phyloP scores from a whole-genome alignment of 2,888 invertebrate genomes.

The Perizoma affinitatum region DNA sequence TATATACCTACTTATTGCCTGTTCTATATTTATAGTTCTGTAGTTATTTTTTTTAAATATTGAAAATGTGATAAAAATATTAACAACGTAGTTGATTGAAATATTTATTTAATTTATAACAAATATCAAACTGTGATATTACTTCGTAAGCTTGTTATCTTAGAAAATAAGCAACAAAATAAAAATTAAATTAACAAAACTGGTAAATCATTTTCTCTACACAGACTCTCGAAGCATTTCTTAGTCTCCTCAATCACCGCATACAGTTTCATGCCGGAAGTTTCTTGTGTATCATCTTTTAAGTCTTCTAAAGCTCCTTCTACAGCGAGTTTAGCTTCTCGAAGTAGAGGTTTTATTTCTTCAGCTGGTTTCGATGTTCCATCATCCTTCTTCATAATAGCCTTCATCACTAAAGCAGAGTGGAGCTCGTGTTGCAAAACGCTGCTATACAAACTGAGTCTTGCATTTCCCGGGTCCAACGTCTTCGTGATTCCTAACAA shows the following conservation, averaged over 20 bases:
- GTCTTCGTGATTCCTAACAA: slow-evolving; percentile 85
- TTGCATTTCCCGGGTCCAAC: slow-evolving; percentile 89
- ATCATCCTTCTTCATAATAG: slow-evolving; percentile 67
- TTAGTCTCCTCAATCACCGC: slow-evolving; percentile 75
- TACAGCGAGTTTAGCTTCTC: slow-evolving; percentile 75
- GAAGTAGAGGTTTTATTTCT: slow-evolving; percentile 65
- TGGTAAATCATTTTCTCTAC: slow-evolving; percentile 69
- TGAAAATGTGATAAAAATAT: slow-evolving; percentile 5
- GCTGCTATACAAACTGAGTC: slow-evolving; percentile 90
- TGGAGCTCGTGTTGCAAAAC: slow-evolving; percentile 90
- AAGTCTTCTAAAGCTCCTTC: slow-evolving; percentile 71
- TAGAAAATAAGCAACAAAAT: slow-evolving; percentile 21
- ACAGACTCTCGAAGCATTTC: slow-evolving; percentile 75
- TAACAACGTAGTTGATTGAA: neutral
- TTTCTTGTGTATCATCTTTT: slow-evolving; percentile 80
- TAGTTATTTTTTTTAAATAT: too few species aligned
- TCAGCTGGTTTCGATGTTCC: slow-evolving; percentile 55
- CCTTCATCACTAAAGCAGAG: slow-evolving; percentile 80
- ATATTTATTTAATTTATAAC: slow-evolving; percentile 4
- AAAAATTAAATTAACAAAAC: slow-evolving; percentile 43
- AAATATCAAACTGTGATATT: slow-evolving; percentile 60
- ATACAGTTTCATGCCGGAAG: slow-evolving; percentile 81
- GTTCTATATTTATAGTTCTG: too few species aligned
- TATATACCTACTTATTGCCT: too few species aligned
- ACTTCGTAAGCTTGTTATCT: slow-evolving; percentile 35